A percentile compares a stretch with the other conserved stretches of the same genome.
phyloP scores from a whole-genome alignment of 2,113 vertebrate species.

The Trogon melanurus region DNA sequence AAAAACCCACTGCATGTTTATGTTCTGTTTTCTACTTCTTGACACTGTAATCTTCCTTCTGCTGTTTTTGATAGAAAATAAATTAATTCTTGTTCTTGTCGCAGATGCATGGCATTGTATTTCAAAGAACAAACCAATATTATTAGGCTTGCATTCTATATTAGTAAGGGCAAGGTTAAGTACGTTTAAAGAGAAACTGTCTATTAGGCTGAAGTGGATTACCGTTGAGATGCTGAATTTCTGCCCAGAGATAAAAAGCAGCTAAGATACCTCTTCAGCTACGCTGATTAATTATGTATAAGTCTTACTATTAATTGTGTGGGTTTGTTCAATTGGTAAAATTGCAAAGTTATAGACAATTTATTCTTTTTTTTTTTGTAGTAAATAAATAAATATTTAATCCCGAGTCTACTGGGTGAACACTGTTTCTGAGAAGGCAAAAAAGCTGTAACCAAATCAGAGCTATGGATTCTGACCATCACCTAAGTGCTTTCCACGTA shows the following conservation, averaged over 20 bases:
- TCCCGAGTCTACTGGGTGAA: neutral
- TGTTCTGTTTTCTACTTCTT: neutral
- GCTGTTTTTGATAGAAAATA: neutral
- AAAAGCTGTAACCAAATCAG: neutral
- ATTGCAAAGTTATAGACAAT: neutral
- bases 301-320: constrained; percentile 1
- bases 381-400: constrained; percentile 11
- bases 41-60: neutral
- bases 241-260: constrained; percentile 47
- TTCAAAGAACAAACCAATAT: constrained; percentile 9
- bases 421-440: neutral
- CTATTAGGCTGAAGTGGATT: constrained; percentile 45
- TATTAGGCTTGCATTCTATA: neutral
- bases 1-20: neutral
- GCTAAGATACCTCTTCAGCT: constrained; percentile 21
- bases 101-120: neutral
- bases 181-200: constrained; percentile 34
- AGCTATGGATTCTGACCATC: neutral
- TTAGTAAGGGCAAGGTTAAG: constrained; percentile 30
- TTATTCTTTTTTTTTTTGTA: neutral
- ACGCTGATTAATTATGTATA: constrained; percentile 5
- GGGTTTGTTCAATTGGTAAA: constrained; percentile 17
- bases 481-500: neutral
- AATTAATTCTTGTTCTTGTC: neutral
- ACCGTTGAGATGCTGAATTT: constrained; percentile 10